Conservation (phyloP, 2,113 vertebrate species). For the Aphelocoma coerulescens region DNA sequence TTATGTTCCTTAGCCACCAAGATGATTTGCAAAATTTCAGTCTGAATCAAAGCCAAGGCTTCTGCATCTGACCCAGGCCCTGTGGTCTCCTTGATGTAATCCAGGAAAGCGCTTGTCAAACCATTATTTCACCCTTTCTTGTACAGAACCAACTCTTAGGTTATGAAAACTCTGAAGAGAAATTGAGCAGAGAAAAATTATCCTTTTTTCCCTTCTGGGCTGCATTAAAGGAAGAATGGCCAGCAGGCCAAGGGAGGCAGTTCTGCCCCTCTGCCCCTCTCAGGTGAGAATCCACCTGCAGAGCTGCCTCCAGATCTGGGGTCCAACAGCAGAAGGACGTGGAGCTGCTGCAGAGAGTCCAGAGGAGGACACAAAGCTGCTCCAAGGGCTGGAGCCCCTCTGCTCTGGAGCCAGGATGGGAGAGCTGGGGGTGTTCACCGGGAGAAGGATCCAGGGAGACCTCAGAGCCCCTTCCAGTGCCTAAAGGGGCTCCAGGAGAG, state of each 20-base stretch:
- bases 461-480: neutral
- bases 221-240: neutral
- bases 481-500: neutral
- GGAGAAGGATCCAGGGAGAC: accelerated
- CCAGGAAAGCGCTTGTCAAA: neutral
- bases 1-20: neutral
- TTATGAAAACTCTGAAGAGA: neutral
- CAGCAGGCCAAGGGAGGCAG: no score
- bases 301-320: neutral
- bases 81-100: neutral
- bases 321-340: accelerated
- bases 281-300: neutral
- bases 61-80: neutral
- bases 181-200: neutral
- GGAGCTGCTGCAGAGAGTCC: accelerated
- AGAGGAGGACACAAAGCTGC: accelerated
- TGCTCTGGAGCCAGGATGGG: neutral
- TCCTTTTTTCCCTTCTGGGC: neutral
- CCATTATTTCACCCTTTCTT: neutral
- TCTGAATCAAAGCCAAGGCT: conserved; percentile 34
- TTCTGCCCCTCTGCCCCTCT: neutral
- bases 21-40: conserved; percentile 29
- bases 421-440: neutral
- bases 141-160: neutral
- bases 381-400: neutral